Evolutionary conservation across 2,888 invertebrate species (phyloP), one percentile per base, ranked within the genome.

Genomic region (Atherix ibis): DNA sequence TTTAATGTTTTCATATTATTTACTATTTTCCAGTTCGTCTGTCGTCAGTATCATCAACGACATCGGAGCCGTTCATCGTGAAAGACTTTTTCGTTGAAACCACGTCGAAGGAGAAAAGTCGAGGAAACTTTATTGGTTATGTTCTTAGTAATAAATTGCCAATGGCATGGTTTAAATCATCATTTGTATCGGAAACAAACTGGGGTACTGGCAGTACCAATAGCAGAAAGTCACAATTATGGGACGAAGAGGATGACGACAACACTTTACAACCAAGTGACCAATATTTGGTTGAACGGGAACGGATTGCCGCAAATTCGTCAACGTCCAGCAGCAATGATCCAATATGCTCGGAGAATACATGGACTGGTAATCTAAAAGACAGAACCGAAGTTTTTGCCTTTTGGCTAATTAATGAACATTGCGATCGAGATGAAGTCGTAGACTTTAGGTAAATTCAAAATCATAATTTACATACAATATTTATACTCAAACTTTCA

Each of bases 371-470:
- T 9, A 25, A 26, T 12, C 18, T 43, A 34, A 31, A 40, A 24
- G 36, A 34, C 22, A 42, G 38, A 36, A 39, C 35, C 32, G 39
- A 40, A 30, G 27, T 32, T 15, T 25, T 16, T 19, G 41, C 40
- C 34, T 45, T 49, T 32, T 52, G 52, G 52, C 45, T 51, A 40
- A 29, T 51, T 25, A 49, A 52, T 39, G 51, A 52, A 39, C 44
- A 44, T 40, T 52, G 52, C 33, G 46, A 49, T 32, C 45, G 45
- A 27, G 45, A 46, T 25, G 50, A 51, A 27, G 40, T 44, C 35
- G 44, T 51, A 33, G 47, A 51, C 35, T 52, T 52, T 46, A 49
- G 51, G 52, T 52, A 40, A 45, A 40, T 39, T n/a, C n/a, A n/a
- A n/a, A n/a, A n/a, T n/a, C n/a, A n/a, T n/a, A n/a, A n/a, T n/a